Conservation (phyloP, 2,113 vertebrate species). For the Phylloscopus whistleri region DNA sequence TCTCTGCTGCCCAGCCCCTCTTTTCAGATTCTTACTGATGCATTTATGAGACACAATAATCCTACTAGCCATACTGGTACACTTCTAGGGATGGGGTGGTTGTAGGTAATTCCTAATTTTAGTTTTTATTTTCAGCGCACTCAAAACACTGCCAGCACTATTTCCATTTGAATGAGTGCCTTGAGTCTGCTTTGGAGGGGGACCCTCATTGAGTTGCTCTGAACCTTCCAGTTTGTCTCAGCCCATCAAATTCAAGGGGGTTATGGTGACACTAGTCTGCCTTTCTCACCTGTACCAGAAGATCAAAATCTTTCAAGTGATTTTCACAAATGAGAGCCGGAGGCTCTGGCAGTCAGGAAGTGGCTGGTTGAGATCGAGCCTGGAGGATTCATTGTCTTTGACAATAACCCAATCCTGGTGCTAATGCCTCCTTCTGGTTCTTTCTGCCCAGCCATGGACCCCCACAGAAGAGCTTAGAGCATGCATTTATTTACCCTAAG, state of each 20-base stretch:
- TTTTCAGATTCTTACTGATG: background rate
- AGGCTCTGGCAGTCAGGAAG: background rate
- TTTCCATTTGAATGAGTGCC: background rate
- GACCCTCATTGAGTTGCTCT: background rate
- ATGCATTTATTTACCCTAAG: background rate
- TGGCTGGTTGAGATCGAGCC: background rate
- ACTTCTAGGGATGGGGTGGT: background rate
- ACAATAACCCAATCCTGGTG: background rate
- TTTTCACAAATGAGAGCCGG: background rate
- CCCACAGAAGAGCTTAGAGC: background rate
- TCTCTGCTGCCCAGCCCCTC: background rate
- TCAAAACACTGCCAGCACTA: background rate
- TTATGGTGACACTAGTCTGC: background rate
- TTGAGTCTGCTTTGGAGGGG: background rate
- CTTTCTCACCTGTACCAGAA: background rate
- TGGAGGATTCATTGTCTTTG: background rate
- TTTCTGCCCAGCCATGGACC: background rate
- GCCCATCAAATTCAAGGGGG: background rate
- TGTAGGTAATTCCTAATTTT: background rate
- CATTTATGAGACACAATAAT: accelerated
- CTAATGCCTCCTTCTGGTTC: background rate
- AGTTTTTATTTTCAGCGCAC: background rate
- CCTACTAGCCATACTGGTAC: background rate
- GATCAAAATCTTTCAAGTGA: background rate
- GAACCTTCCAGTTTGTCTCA: background rate